Base-by-base conservation (phyloP, 2,888 invertebrate species). In the Drosophila barbarae region DNA sequence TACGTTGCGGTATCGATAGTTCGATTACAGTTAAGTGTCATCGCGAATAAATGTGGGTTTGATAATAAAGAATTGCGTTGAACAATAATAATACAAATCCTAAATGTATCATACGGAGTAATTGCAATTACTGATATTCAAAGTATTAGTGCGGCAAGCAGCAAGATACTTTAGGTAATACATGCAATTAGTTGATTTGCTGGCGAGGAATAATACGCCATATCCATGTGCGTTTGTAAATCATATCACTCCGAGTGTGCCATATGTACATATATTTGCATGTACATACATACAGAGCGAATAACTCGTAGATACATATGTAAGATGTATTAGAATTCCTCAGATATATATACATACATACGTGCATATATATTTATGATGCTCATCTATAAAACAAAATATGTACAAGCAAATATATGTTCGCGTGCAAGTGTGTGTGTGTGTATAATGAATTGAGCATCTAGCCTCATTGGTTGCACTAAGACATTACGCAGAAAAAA, bases 11-110 rank as follows among this genome's bases (percentile, higher is more conserved):
- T 23, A 15, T 34, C 54, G 54, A 57, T 57, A 54, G 26, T 42
- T 32, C 59, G 51, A 51, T 63, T 50, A 42, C 63, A 10, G 36
- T 12, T 15, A 60, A 61, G 39, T 61, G 47, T 41, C 61, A 61
- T 34, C 38, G n/a, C 58, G 49, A 61, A 32, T 41, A 60, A 61
- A 60, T 60, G 60, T 61, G 41, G 49, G 47, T 36, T 63, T 59
- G 49, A 61, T 61, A 65, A 65, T 66, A 65, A 65, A 54, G 64
- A 65, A 47, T 65, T 66, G 46, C 41, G 64, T 65, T 63, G 51
- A 44, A 51, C 61, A 63, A 63, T 61, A 63, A 63, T 51, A 61
- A 63, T 63, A 51, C 42, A 63, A 42, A 63, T 44, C 42, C 26
- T 32, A 26, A 63, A 63, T 63, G 63, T 38, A 44, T 38, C 36